phyloP scores from a whole-genome alignment of 2,888 invertebrate genomes.

The Griposia aprilina region DNA sequence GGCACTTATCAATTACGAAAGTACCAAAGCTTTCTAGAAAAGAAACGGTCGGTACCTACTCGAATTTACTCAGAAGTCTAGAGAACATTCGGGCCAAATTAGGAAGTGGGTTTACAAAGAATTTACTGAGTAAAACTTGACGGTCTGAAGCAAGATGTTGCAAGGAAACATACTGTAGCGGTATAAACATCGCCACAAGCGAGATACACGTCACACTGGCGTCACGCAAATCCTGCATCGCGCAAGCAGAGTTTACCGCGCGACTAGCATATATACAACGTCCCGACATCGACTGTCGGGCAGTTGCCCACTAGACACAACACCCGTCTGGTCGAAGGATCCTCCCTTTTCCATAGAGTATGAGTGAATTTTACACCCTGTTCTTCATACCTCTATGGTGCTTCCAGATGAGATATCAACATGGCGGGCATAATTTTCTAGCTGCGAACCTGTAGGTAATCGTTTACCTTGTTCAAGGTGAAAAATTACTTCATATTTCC shows the following conservation, averaged over 20 bases:
- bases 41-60: conserved; percentile 12
- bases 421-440: conserved; percentile 50
- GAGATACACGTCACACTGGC: too few species aligned
- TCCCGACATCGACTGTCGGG: too few species aligned
- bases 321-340: too few species aligned
- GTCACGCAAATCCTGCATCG: too few species aligned
- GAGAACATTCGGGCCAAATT: conserved; percentile 28
- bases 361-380: too few species aligned
- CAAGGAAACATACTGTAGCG: too few species aligned
- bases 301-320: too few species aligned
- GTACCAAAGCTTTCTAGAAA: conserved; percentile 31
- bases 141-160: conserved; percentile 32
- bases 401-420: conserved; percentile 61
- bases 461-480: conserved; percentile 64
- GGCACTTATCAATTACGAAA: conserved; percentile 53
- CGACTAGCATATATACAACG: too few species aligned
- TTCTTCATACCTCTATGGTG: too few species aligned
- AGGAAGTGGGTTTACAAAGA: conserved; percentile 31
- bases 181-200: too few species aligned
- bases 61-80: conserved; percentile 37
- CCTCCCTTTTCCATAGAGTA: too few species aligned
- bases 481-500: conserved; percentile 60
- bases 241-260: too few species aligned
- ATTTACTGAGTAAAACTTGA: conserved; percentile 15
- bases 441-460: conserved; percentile 42